phyloP scores from a whole-genome alignment of 2,888 invertebrate genomes.

The Drosophila subquinaria region DNA sequence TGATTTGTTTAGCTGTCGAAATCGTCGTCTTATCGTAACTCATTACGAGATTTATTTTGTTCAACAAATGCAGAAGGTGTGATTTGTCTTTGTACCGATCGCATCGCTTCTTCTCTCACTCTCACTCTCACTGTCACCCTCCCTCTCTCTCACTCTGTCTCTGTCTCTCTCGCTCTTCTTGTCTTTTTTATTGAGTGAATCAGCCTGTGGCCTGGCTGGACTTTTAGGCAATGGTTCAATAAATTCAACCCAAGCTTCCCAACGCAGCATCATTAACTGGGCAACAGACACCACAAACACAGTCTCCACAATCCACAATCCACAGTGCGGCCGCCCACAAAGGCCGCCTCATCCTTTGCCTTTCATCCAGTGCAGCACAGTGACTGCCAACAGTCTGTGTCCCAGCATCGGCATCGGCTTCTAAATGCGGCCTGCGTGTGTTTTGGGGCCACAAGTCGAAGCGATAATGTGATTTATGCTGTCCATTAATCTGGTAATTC shows the following conservation, averaged over 20 bases:
- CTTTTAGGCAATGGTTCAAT: slow-evolving; percentile 84
- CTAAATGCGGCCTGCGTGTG: slow-evolving; percentile 67
- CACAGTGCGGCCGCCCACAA: slow-evolving; percentile 72
- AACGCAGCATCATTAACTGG: slow-evolving; percentile 69
- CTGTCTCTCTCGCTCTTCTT: neutral
- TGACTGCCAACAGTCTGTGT: slow-evolving; percentile 19
- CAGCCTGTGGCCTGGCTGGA: slow-evolving; percentile 65
- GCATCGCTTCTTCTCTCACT: slow-evolving; percentile 8
- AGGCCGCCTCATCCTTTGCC: slow-evolving; percentile 65
- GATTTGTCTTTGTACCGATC: slow-evolving; percentile 85
- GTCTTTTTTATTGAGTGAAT: slow-evolving; percentile 75
- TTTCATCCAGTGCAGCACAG: slow-evolving; percentile 1
- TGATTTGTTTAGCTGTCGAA: slow-evolving; percentile 86
- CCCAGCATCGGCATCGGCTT: slow-evolving; percentile 34
- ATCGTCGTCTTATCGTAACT: slow-evolving; percentile 86
- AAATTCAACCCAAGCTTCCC: slow-evolving; percentile 76
- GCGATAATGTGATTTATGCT: slow-evolving; percentile 86
- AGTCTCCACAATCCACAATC: slow-evolving; percentile 10
- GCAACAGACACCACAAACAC: slow-evolving; percentile 42
- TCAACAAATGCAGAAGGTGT: slow-evolving; percentile 86
- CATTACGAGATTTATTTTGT: slow-evolving; percentile 86
- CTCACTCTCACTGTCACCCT: neutral
- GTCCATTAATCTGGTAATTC: slow-evolving; percentile 86
- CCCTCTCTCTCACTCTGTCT: neutral
- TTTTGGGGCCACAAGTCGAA: slow-evolving; percentile 79